Conservation (phyloP, 1,140 invertebrate genomes). For the Eriocheir sinensis region DNA sequence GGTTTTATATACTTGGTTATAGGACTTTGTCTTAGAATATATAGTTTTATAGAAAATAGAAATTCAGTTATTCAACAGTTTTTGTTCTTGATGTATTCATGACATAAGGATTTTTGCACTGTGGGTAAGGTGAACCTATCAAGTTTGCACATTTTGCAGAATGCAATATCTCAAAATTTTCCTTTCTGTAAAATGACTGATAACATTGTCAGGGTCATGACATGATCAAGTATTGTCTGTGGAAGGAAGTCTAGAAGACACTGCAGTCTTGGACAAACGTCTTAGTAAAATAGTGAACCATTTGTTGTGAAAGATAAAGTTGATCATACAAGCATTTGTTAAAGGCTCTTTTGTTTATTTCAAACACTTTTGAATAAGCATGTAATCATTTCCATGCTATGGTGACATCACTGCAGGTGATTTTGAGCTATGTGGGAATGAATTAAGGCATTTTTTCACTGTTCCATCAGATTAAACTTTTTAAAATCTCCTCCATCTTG, state of each 20-base stretch:
- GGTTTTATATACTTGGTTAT: slow-evolving; percentile 58
- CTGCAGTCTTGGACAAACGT: neutral
- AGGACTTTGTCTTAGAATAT: slow-evolving; percentile 65
- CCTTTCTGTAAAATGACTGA: neutral
- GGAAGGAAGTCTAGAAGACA: neutral
- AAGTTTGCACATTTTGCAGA: slow-evolving; percentile 40
- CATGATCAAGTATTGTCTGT: slow-evolving; percentile 38
- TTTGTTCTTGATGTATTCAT: slow-evolving; percentile 56
- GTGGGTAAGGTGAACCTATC: slow-evolving; percentile 26
- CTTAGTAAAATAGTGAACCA: neutral
- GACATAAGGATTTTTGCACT: slow-evolving; percentile 23
- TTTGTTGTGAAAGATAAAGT: neutral
- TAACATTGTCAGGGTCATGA: slow-evolving; percentile 11
- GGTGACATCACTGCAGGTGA: neutral
- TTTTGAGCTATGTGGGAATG: slow-evolving; percentile 50
- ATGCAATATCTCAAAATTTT: slow-evolving; percentile 42
- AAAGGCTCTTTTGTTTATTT: slow-evolving; percentile 7
- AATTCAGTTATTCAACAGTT: slow-evolving; percentile 11
- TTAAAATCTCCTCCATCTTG: neutral
- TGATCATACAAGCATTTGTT: neutral
- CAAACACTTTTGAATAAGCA: neutral
- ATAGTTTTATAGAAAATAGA: slow-evolving; percentile 51
- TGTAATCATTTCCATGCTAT: slow-evolving; percentile 15
- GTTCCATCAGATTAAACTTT: neutral
- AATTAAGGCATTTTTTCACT: neutral